A percentile compares a stretch with the other conserved stretches of the same genome.
phyloP scores from a whole-genome alignment of 2,888 invertebrate species.

The Lepetodrilus schrolli region DNA sequence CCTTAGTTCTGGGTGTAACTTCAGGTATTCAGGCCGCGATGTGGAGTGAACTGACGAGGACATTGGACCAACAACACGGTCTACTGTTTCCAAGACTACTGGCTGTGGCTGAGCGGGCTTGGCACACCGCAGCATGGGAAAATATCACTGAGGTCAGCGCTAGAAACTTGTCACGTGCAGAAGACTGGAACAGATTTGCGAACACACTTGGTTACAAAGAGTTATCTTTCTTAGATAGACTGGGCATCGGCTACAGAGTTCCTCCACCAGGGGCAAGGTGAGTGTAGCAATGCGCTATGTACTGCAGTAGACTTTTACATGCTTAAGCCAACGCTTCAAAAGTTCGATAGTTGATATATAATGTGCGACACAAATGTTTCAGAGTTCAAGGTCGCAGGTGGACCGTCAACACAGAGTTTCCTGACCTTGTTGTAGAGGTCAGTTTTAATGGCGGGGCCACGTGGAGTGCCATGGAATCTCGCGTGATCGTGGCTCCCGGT shows the following conservation, averaged over 20 bases:
- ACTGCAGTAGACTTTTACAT: background rate
- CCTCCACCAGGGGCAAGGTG: constrained; percentile 61
- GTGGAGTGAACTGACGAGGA: constrained; percentile 63
- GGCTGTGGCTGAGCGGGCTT: constrained; percentile 69
- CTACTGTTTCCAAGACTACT: constrained; percentile 63
- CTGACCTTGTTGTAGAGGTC: constrained; percentile 45
- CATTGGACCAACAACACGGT: constrained; percentile 46
- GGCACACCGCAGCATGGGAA: constrained; percentile 70
- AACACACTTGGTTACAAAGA: constrained; percentile 55
- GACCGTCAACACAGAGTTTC: constrained; percentile 49
- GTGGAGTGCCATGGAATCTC: constrained; percentile 38
- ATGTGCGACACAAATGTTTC: too few relatives aligned
- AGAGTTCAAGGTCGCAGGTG: constrained; percentile 43
- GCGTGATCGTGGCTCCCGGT: background rate
- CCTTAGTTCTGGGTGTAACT: too few relatives aligned
- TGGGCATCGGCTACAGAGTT: constrained; percentile 55
- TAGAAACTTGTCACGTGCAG: constrained; percentile 22
- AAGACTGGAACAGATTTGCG: constrained; percentile 60
- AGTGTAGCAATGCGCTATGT: too few relatives aligned
- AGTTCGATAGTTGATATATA: background rate
- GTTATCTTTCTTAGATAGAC: constrained; percentile 50
- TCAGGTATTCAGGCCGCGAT: constrained; percentile 69
- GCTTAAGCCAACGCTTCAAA: background rate
- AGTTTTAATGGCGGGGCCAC: constrained; percentile 42
- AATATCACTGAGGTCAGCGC: constrained; percentile 24